phyloP scores from a whole-genome alignment of 1,140 invertebrate species.

The Periplaneta americana region DNA sequence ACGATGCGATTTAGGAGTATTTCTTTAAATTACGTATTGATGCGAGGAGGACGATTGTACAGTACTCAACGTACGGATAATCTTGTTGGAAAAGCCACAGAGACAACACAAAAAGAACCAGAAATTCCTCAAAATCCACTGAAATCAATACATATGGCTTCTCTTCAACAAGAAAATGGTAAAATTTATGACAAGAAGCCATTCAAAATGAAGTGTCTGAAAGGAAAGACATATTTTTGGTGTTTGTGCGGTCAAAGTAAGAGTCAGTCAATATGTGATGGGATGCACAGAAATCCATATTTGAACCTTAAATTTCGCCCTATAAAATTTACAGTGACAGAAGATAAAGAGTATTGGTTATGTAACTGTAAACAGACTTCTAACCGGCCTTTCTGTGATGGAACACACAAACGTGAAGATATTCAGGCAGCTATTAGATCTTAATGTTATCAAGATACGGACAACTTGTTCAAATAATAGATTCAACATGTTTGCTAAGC shows the following conservation, averaged over 20 bases:
- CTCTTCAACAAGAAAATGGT: constrained; percentile 59
- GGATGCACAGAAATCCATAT: constrained; percentile 72
- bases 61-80: not conserved
- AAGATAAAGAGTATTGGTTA: constrained; percentile 93
- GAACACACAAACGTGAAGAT: constrained; percentile 74
- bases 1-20: not conserved
- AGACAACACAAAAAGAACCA: constrained; percentile 19
- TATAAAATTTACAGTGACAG: constrained; percentile 73
- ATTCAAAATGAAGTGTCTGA: constrained; percentile 68
- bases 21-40: not conserved
- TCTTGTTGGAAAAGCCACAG: not conserved
- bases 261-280: constrained; percentile 89
- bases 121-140: constrained; percentile 60
- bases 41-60: not conserved
- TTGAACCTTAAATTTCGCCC: constrained; percentile 62
- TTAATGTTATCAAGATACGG: too few species aligned
- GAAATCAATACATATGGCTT: constrained; percentile 49
- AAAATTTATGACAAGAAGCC: constrained; percentile 83
- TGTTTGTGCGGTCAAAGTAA: constrained; percentile 91
- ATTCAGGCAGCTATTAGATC: constrained; percentile 45
- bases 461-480: too few species aligned
- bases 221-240: constrained; percentile 86
- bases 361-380: constrained; percentile 98
- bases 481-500: too few species aligned
- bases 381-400: constrained; percentile 96